Base-by-base conservation (phyloP, 2,888 invertebrate species). In the Zele albiditarsus region DNA sequence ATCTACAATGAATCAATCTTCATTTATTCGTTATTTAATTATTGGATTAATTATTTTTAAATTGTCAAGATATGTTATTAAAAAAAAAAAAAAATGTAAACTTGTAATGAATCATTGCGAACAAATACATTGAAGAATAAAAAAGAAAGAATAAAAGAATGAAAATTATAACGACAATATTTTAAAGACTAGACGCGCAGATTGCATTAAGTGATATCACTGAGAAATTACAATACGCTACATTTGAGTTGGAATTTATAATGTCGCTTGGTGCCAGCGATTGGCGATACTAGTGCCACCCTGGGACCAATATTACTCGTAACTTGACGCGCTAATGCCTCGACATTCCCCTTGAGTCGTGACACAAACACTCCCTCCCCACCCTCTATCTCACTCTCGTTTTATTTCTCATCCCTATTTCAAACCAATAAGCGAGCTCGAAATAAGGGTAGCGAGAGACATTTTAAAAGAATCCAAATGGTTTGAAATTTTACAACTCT, bases 231-330 rank as follows among this genome's bases (percentile, higher is more conserved):
- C 84, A 87, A 84, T 84, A 87, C 89, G 88, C 86, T 88, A 88
- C 88, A 87, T 88, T 89, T 88, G 87, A 85, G 84, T 85, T 77
- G 85, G 84, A 88, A 89, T 88, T 89, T 89, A 88, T 88, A 89
- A 88, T 88, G 85, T 84, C 82, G 31, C 72, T 70, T 70, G 76
- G 73, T 67, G 57, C 73, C 70, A 57, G 71, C 79, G 80, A 83
- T 81, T 79, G 82, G 80, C 76, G 78, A 81, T 78, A 81, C 82
- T 82, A 85, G 62, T 84, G 79, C 78, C 84, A 84, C 85, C 87
- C 82, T 80, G 88, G 87, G 88, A 87, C 85, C 87, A 82, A 87
- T 88, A 86, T 84, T 80, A 82, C 75, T 71, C 71, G 80, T 82
- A 80, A 82, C 81, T 82, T 82, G 82, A 79, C 84, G 81, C 83